Percentiles rank a stretch among this genome's conserved stretches.
phyloP scores from a whole-genome alignment of 2,113 vertebrate genomes.

The Myxocyprinus asiaticus region DNA sequence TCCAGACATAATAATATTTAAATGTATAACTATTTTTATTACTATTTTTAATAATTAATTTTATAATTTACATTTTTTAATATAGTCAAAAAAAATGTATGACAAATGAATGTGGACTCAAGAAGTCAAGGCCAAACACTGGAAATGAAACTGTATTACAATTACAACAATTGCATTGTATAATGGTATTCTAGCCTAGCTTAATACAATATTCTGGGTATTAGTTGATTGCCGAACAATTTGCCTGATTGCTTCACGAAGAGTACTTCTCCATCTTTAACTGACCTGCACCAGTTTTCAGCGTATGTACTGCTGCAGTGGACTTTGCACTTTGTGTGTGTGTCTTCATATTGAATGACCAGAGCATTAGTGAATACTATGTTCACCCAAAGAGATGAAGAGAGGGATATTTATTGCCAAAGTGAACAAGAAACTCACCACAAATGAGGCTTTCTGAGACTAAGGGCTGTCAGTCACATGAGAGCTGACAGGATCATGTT shows the following conservation, averaged over 20 bases:
- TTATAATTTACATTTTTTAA: no score
- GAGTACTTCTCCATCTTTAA: background rate
- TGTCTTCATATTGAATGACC: background rate
- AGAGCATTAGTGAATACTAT: conserved; percentile 16
- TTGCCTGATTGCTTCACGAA: background rate
- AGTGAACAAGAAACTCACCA: conserved; percentile 19
- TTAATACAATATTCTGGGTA: background rate
- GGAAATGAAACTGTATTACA: background rate
- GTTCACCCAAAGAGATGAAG: conserved; percentile 21
- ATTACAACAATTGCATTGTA: background rate
- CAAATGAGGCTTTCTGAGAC: conserved; percentile 45
- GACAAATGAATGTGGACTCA: background rate
- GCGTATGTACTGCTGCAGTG: background rate
- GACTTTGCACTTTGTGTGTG: background rate
- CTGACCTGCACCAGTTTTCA: background rate
- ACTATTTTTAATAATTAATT: no score
- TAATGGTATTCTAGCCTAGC: background rate
- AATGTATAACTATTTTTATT: no score
- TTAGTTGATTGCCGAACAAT: background rate
- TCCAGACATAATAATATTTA: no score
- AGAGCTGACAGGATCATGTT: conserved; percentile 29
- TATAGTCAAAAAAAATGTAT: no score
- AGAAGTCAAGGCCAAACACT: background rate
- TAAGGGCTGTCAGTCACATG: conserved; percentile 25
- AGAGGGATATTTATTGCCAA: conserved; percentile 22